Percentiles rank a stretch among this genome's conserved stretches.
These are phyloP conservation scores for Apoderus coryli DNA, from an alignment of 2,888 invertebrate genomes.

Conservation along the genomic window DNA sequence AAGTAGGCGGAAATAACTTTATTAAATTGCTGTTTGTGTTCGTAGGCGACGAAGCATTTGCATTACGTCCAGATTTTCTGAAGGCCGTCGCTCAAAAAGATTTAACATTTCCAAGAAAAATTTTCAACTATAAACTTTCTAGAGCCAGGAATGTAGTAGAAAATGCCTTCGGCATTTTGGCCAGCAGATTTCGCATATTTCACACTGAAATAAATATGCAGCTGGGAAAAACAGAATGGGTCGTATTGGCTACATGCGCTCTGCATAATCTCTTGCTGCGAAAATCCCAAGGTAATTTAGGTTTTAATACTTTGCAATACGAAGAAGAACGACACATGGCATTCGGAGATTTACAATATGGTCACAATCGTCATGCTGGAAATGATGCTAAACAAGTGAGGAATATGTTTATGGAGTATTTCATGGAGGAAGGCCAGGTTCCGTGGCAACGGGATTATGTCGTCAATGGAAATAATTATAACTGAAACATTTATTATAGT, in stretches of 20 bases:
- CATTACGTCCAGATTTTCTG: slow-evolving; percentile 14
- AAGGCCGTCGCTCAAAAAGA: slow-evolving; percentile 15
- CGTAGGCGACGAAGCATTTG: slow-evolving; percentile 19
- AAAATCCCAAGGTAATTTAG: slow-evolving; percentile 7
- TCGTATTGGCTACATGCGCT: slow-evolving; percentile 15
- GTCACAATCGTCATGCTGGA: neutral
- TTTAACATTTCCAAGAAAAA: slow-evolving; percentile 9
- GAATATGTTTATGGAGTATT: neutral
- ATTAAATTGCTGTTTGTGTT: slow-evolving; percentile 15
- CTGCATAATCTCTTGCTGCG: slow-evolving; percentile 16
- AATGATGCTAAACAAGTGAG: neutral
- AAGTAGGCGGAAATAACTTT: slow-evolving; percentile 4
- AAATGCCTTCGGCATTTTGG: slow-evolving; percentile 20
- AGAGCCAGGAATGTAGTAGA: slow-evolving; percentile 18
- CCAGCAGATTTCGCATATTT: slow-evolving; percentile 21
- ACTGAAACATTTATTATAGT: slow-evolving; percentile 2
- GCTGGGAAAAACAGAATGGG: slow-evolving; percentile 10
- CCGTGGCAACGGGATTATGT: slow-evolving; percentile 2
- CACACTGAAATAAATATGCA: slow-evolving; percentile 16
- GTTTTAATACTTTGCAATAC: too few relatives aligned
- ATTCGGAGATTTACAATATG: neutral
- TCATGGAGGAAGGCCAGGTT: neutral
- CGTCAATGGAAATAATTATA: slow-evolving; percentile 3
- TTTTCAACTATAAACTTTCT: slow-evolving; percentile 19
- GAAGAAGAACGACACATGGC: neutral